Base-by-base conservation (phyloP, 2,797 vertebrate species). In the Smutsia temminckii region DNA sequence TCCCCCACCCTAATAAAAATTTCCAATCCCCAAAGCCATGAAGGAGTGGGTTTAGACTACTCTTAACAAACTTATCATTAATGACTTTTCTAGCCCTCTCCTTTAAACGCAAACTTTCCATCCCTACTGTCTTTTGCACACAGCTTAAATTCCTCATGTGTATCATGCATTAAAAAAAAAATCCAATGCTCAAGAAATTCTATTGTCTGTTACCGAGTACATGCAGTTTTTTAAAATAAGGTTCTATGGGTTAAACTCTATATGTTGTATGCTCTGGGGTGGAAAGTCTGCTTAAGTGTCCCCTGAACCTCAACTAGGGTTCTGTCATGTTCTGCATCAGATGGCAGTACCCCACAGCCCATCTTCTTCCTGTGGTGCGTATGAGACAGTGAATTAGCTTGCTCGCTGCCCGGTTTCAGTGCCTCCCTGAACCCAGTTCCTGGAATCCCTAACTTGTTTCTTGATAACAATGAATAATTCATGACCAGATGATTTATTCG, bases 401-500 rank as follows among this genome's bases (percentile, higher is more conserved):
- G 0, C 42, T 90, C 59, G 8, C 42, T 63, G 75, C n/a, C 77
- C 20, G n/a, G 46, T 81, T 96, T 74, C 68, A 74, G 66, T 84
- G 4, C 27, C 89, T 78, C 5, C 6, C 29, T 8, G 46, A 8
- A 57, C 63, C 57, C 68, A 77, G 94, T 85, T 78, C 92, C 91
- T 94, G 93, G 84, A 74, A 95, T 93, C 29, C 59, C 21, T 34
- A 46, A 92, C 32, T 84, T 93, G 83, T 96, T 96, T 32, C 12
- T 95, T 96, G 90, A 95, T 97, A 97, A 93, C 72, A 88, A 92
- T 95, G 92, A 96, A 96, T 97, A 77, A 97, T 93, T 93, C 89
- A 96, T 96, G 59, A 51, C 27, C 85, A 90, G 69, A 97, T 95
- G 95, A 98, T 94, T 88, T 97, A 97, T 97, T 98, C 93, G 96